These are phyloP conservation scores for Elanus axillaris DNA, from an alignment of 2,113 vertebrate genomes.

Conservation along the genomic window DNA sequence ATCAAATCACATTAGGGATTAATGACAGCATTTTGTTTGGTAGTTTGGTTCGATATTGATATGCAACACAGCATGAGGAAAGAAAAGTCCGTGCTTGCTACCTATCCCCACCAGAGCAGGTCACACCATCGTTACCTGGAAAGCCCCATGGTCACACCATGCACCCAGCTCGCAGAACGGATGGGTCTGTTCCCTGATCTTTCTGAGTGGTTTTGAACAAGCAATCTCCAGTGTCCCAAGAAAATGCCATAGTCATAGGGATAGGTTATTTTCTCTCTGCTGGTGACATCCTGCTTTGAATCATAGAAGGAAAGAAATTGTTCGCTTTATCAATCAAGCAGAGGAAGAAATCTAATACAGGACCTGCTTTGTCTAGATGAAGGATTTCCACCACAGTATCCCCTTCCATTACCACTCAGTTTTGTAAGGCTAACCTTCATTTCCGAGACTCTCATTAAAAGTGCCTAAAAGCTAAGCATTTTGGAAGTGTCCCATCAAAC, in stretches of 20 bases:
- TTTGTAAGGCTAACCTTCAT: not conserved
- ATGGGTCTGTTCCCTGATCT: not conserved
- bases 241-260: not conserved
- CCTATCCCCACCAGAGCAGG: not conserved
- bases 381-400: not conserved
- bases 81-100: not conserved
- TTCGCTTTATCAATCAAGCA: not conserved
- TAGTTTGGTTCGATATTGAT: not conserved
- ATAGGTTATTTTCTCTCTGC: not conserved
- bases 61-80: rapidly evolving
- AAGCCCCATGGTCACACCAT: rapidly evolving
- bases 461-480: not conserved
- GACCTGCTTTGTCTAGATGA: not conserved
- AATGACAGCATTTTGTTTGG: not conserved
- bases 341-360: not conserved
- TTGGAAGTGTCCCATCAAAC: not conserved
- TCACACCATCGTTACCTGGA: not conserved
- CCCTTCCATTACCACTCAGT: not conserved
- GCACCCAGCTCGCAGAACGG: not conserved
- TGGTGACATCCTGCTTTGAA: not conserved
- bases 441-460: not conserved
- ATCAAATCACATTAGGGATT: not conserved
- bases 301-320: not conserved
- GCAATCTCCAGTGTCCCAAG: not conserved
- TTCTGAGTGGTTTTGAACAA: not conserved